A percentile compares a stretch with the other conserved stretches of the same genome.
Evolutionary conservation across 2,888 invertebrate genomes (phyloP).

Genomic region (Saturnia pavonia): DNA sequence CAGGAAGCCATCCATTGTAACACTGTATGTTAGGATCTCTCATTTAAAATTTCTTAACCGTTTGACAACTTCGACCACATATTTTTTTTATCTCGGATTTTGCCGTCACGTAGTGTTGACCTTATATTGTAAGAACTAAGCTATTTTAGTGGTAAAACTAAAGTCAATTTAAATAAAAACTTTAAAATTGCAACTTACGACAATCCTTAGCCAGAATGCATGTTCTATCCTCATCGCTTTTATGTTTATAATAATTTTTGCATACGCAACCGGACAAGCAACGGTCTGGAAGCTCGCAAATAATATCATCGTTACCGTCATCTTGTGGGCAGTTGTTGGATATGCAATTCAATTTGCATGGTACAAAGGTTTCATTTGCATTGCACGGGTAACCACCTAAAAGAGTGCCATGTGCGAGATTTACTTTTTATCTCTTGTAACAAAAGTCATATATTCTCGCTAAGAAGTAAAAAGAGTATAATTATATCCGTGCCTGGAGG

Average conservation of each 20-base stretch:
- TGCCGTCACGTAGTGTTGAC: no score
- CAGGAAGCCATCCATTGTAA: no score
- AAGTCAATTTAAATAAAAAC: not conserved
- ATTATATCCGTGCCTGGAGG: not conserved
- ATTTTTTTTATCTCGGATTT: no score
- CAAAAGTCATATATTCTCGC: not conserved
- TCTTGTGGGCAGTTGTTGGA: slow-evolving; percentile 43
- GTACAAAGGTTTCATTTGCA: slow-evolving; percentile 33
- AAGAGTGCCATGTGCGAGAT: slow-evolving; percentile 14
- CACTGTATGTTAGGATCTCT: no score
- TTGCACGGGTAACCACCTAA: slow-evolving; percentile 50
- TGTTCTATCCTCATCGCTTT: slow-evolving; percentile 33
- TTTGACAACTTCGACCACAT: no score
- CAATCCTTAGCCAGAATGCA: slow-evolving; percentile 41
- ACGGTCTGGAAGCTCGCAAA: slow-evolving; percentile 30
- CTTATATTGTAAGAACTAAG: not conserved
- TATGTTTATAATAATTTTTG: slow-evolving; percentile 36
- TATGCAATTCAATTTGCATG: slow-evolving; percentile 35
- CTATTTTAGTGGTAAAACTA: not conserved
- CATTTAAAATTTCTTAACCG: no score
- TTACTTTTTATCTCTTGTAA: not conserved
- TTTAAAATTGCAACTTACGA: not conserved
- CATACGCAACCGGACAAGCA: slow-evolving; percentile 49
- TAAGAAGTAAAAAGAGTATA: not conserved
- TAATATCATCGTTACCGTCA: slow-evolving; percentile 31